These are phyloP conservation scores for Catalaphyllia jardinei DNA, from an alignment of 64 coral and sea anemone genomes.

Conservation along the genomic window DNA sequence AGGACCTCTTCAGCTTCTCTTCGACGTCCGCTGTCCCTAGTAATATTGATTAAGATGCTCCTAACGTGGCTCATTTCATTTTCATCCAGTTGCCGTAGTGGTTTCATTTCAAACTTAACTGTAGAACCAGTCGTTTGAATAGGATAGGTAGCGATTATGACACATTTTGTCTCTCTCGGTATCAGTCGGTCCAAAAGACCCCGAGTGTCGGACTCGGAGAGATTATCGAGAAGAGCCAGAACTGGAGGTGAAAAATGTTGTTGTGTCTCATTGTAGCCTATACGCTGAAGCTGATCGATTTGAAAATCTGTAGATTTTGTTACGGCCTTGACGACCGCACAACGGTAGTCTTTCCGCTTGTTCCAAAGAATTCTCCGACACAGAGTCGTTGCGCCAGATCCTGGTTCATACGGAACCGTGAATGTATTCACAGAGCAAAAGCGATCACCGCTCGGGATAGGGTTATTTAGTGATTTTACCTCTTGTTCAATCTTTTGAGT, in stretches of 20 bases:
- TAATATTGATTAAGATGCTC: constrained; percentile 31
- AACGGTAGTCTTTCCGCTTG: constrained; percentile 36
- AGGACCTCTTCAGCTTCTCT: constrained; percentile 48
- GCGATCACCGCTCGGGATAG: background rate
- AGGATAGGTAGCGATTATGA: constrained; percentile 45
- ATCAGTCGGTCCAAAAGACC: constrained; percentile 3
- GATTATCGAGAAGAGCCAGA: constrained; percentile 51
- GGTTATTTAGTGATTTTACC: background rate
- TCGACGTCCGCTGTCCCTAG: background rate
- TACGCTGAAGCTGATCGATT: background rate
- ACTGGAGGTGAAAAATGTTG: background rate
- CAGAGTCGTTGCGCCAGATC: constrained; percentile 63
- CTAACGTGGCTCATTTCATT: constrained; percentile 20
- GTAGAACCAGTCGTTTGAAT: background rate
- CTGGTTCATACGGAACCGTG: constrained; percentile 54
- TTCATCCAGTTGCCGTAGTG: constrained; percentile 42
- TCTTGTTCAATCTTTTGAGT: background rate
- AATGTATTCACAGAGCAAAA: constrained; percentile 22
- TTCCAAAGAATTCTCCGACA: constrained; percentile 65
- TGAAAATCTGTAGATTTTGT: constrained; percentile 47
- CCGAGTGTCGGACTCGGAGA: constrained; percentile 1
- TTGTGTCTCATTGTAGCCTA: constrained; percentile 12
- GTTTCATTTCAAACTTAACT: background rate
- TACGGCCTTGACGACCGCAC: constrained; percentile 57
- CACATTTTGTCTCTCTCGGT: constrained; percentile 37